Percentiles rank a stretch among this genome's conserved stretches.
phyloP scores from a whole-genome alignment of 2,797 vertebrate species.

The Amniataba percoides region DNA sequence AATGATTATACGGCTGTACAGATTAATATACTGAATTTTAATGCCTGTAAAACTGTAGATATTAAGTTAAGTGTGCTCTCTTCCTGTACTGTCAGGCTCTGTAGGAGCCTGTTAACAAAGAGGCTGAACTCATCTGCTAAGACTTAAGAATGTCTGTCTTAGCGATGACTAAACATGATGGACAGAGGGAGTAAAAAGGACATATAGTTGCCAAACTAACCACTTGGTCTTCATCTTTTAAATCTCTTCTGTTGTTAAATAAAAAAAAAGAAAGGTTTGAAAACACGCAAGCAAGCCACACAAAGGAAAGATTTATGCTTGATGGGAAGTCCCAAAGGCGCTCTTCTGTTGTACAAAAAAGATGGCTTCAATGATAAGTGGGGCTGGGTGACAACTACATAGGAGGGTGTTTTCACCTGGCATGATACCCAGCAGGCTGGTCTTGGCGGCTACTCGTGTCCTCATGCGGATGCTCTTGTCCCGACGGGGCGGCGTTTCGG shows the following conservation, averaged over 20 bases:
- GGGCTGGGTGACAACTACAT: not conserved
- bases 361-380: not conserved
- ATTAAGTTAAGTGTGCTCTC: not conserved
- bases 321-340: not conserved
- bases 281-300: not conserved
- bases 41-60: not conserved
- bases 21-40: not conserved
- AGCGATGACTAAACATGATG: too few species aligned
- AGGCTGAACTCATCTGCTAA: too few species aligned
- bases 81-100: not conserved
- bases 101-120: too few species aligned
- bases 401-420: slow-evolving; percentile 86
- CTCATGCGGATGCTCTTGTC: slow-evolving; percentile 96
- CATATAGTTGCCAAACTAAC: too few species aligned
- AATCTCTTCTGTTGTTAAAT: too few species aligned
- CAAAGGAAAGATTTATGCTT: not conserved
- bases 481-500: slow-evolving; percentile 91
- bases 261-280: too few species aligned
- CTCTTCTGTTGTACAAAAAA: not conserved
- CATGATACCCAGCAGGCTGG: slow-evolving; percentile 96
- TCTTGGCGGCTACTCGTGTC: slow-evolving; percentile 96
- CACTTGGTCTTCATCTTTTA: too few species aligned
- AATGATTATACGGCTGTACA: not conserved
- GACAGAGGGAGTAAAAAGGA: too few species aligned
- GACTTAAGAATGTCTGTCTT: too few species aligned